These are phyloP conservation scores for Eriosoma lanigerum DNA, from an alignment of 1,140 invertebrate genomes.

Conservation along the genomic window DNA sequence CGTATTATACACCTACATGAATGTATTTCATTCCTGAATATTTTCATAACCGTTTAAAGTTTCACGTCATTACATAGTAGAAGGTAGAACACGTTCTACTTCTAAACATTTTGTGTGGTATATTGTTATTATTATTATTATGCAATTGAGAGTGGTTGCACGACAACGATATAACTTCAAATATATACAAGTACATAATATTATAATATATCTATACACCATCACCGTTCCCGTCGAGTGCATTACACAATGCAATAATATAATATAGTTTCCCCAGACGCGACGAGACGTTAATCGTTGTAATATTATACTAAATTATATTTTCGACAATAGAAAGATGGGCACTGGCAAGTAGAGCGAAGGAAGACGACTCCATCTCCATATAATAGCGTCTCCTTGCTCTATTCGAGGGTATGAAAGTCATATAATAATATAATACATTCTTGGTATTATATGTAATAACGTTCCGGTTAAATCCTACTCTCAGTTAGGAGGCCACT, in stretches of 20 bases:
- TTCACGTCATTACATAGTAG: not conserved
- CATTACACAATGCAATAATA: not conserved
- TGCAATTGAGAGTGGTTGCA: not conserved
- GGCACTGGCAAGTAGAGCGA: too few relatives aligned
- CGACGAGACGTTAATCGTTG: too few relatives aligned
- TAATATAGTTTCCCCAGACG: too few relatives aligned
- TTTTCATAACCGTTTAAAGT: not conserved
- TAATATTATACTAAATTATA: too few relatives aligned
- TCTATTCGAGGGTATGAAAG: too few relatives aligned
- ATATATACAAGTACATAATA: not conserved
- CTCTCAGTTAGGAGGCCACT: not conserved
- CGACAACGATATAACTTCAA: not conserved
- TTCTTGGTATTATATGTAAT: too few relatives aligned
- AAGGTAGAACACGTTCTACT: not conserved
- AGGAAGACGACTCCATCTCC: too few relatives aligned
- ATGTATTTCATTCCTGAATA: too few relatives aligned
- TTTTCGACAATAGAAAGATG: too few relatives aligned
- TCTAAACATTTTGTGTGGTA: not conserved
- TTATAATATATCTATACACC: not conserved
- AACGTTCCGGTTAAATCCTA: conserved; percentile 12
- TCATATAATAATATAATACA: not conserved
- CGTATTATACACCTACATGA: too few relatives aligned
- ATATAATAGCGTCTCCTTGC: too few relatives aligned
- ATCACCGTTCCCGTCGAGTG: not conserved
- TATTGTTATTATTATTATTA: conserved; percentile 11